These are phyloP conservation scores for Odontesthes bonariensis DNA, from an alignment of 2,113 vertebrate species.

Conservation along the genomic window DNA sequence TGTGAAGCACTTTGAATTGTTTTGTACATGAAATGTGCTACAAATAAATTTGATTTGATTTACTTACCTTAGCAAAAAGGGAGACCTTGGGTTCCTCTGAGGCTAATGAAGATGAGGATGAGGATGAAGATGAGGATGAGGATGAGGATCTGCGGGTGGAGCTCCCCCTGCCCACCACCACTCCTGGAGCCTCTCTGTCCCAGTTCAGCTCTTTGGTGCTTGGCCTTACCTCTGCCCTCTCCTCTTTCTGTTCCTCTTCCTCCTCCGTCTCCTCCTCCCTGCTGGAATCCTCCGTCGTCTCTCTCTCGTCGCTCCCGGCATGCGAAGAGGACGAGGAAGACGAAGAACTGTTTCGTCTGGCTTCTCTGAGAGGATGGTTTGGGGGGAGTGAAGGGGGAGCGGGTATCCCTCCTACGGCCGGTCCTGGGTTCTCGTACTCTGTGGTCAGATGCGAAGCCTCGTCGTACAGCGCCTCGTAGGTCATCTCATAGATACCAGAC, in stretches of 20 bases:
- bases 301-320: background rate
- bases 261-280: background rate
- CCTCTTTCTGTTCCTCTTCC: constrained; percentile 5
- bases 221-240: background rate
- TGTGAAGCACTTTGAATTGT: too few species aligned
- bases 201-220: background rate
- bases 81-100: background rate
- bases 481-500: background rate
- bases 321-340: constrained; percentile 51
- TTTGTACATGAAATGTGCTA: too few species aligned
- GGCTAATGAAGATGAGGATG: constrained; percentile 55
- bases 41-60: too few species aligned
- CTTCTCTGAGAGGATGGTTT: background rate
- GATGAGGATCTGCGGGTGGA: constrained; percentile 59
- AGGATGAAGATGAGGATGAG: constrained; percentile 59
- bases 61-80: constrained; percentile 63
- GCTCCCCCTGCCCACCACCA: background rate
- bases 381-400: constrained; percentile 31
- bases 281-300: background rate
- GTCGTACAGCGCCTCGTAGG: constrained; percentile 10
- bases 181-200: constrained; percentile 13
- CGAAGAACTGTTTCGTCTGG: constrained; percentile 34
- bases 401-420: constrained; percentile 8
- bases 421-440: constrained; percentile 48
- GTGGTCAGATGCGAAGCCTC: constrained; percentile 3